Conservation (phyloP, 2,113 vertebrate genomes). For the Pithys albifrons region DNA sequence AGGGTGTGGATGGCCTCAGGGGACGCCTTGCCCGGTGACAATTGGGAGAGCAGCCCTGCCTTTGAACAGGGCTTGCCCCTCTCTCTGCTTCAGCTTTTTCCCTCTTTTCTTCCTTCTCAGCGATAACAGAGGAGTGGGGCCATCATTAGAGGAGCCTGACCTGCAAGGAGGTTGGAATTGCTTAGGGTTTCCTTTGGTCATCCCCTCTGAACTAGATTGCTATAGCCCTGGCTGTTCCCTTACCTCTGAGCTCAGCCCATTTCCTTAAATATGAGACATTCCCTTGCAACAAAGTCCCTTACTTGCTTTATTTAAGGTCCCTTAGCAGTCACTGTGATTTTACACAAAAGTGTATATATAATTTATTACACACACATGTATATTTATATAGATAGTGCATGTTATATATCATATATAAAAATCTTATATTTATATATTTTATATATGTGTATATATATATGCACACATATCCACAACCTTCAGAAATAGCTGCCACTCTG, state of each 20-base stretch:
- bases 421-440: not conserved
- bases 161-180: not conserved
- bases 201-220: not conserved
- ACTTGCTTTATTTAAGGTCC: not conserved
- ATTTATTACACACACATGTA: not conserved
- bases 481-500: not conserved
- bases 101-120: not conserved
- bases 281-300: not conserved
- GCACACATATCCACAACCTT: not conserved
- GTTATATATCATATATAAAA: not conserved
- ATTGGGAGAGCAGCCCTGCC: fast-evolving
- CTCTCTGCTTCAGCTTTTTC: not conserved
- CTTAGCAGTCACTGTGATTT: not conserved
- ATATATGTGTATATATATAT: not conserved
- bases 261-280: not conserved
- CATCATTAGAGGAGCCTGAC: not conserved
- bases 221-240: not conserved
- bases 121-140: not conserved
- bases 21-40: not conserved
- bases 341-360: not conserved
- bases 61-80: not conserved
- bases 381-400: not conserved
- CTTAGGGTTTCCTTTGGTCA: not conserved
- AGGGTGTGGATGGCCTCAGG: not conserved
- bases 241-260: not conserved